Evolutionary conservation across 2,797 vertebrate species (phyloP), one percentile per base, ranked within the genome.

Genomic region (Epinephelus awoara): DNA sequence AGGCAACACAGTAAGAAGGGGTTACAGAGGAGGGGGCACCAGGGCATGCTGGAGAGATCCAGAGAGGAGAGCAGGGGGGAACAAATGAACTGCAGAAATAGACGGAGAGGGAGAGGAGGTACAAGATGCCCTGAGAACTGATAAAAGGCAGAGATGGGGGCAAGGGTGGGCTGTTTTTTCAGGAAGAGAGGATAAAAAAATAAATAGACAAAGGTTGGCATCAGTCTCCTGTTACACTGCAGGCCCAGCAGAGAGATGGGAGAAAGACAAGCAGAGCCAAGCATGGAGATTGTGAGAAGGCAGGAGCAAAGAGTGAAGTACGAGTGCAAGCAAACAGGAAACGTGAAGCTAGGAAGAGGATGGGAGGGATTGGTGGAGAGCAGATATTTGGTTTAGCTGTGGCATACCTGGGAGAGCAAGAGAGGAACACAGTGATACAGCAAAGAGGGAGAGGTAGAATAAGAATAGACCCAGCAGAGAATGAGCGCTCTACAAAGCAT

Each of bases 331-430:
- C 54, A 72, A 67, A 73, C n/a, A 38, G 68, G 61, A 56, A 77
- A 58, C 17, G 21, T 52, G 58, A 80, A 70, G 42, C 58, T 63
- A 50, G 25, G 44, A 51, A 67, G 42, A 76, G 49, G 23, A 50
- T 75, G 29, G 12, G 4, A 81, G 13, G 54, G 54, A 73, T 15
- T 58, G 72, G 29, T 18, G 66, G 68, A 38, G 65, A 69, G 69
- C 2, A 62, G 54, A 77, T 80, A 64, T 80, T 69, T 72, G 64
- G 72, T 73, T 75, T 70, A 67, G 50, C 59, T 83, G 63, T 50
- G 67, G 66, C 34, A 51, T 40, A 76, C 57, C 73, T 65, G 5
- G 38, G 67, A 77, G 72, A 83, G 72, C 18, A 52, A 50, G 64
- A 44, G 55, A 67, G 62, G 34, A 81, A 72, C 34, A 67, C 29